Conservation (phyloP, 37 sponge, comb jelly and placozoan genomes). For the Dysidea cf. avara region DNA sequence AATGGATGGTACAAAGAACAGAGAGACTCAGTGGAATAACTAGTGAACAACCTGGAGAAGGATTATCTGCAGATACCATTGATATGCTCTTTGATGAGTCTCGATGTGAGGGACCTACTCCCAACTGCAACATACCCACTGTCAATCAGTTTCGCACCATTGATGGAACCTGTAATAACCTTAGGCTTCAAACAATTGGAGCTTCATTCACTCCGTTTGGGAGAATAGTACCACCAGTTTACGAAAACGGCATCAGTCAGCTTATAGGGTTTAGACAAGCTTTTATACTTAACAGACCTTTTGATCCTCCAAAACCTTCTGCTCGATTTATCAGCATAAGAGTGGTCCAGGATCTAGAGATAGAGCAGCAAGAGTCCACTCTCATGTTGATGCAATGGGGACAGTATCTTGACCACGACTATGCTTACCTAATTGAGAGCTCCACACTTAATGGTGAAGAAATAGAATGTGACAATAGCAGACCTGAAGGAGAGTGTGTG, state of each 20-base stretch:
- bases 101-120: too few species aligned
- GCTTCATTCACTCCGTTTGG: slow-evolving; percentile 45
- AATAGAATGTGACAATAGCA: neutral
- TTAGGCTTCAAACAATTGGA: slow-evolving; percentile 16
- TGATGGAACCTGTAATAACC: slow-evolving; percentile 93
- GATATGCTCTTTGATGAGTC: too few species aligned
- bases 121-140: slow-evolving; percentile 9
- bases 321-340: slow-evolving; percentile 60
- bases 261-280: slow-evolving; percentile 36
- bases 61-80: too few species aligned
- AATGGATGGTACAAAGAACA: too few species aligned
- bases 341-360: slow-evolving; percentile 29
- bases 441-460: neutral
- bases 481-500: slow-evolving; percentile 45
- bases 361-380: slow-evolving; percentile 49
- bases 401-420: slow-evolving; percentile 79
- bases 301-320: slow-evolving; percentile 61
- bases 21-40: too few species aligned
- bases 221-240: slow-evolving; percentile 51
- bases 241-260: slow-evolving; percentile 53
- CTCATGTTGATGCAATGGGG: slow-evolving; percentile 86
- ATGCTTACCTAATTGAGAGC: slow-evolving; percentile 3
- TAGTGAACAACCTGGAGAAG: too few species aligned
- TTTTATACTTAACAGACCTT: slow-evolving; percentile 11
- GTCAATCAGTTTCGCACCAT: slow-evolving; percentile 43